Base-by-base conservation (phyloP, 1,140 invertebrate genomes). In the Eurosta solidaginis region DNA sequence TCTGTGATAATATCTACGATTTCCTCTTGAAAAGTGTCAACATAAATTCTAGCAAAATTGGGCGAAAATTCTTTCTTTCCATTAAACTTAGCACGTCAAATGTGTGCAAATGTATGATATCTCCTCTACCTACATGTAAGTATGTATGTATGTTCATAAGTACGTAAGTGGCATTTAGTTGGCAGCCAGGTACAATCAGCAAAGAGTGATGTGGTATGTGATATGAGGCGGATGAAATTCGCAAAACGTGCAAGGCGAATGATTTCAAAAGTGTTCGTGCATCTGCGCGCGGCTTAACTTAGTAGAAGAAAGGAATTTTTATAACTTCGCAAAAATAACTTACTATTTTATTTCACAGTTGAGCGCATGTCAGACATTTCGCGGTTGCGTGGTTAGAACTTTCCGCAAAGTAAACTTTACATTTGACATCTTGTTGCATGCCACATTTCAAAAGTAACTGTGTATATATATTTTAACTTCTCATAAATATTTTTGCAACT, bases 11-110 rank as follows among this genome's bases (percentile, higher is more conserved):
- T 59, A 59, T 59, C 33, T 59, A 59, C 54, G 54, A 59, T 29
- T 59, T 59, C 54, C 54, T 59, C 27, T 36, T 59, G 54, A 59
- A 59, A 59, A 59, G 29, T 59, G 29, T 59, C 54, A 36, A 36
- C 54, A 59, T 59, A 59, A 59, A 59, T 59, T 59, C 33, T n/a
- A 59, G 10, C 54, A 59, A 25, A 59, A 59, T 14, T 59, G 54
- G 54, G 54, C 9, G 54, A 36, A 29, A 14, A 33, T n/a, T n/a
- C n/a, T n/a, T n/a, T n/a, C n/a, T n/a, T n/a, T n/a, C n/a, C n/a
- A n/a, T n/a, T n/a, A n/a, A n/a, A n/a, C n/a, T n/a, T n/a, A n/a
- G n/a, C n/a, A n/a, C n/a, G n/a, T n/a, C n/a, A n/a, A n/a, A n/a
- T n/a, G n/a, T n/a, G n/a, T n/a, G n/a, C n/a, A n/a, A n/a, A n/a